Conservation (phyloP, 2,797 vertebrate species). For the Brachyalestes nurse region DNA sequence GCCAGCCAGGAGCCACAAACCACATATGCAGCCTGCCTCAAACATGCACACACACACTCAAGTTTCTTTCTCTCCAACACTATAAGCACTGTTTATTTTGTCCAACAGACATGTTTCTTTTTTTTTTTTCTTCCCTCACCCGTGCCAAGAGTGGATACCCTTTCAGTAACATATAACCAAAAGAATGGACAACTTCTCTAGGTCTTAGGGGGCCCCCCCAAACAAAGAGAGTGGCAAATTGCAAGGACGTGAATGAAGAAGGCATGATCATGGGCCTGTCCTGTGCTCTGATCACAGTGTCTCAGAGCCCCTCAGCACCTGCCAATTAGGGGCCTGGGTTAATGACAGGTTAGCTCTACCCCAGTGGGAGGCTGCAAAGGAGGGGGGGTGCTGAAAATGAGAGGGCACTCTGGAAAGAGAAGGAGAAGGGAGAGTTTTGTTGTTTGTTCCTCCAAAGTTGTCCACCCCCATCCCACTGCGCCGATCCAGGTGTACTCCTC, state of each 20-base stretch:
- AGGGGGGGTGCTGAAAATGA: conserved; percentile 67
- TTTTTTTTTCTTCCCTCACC: conserved; percentile 56
- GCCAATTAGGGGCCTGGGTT: conserved; percentile 76
- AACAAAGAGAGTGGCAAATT: conserved; percentile 53
- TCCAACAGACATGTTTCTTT: conserved; percentile 35
- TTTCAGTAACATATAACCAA: conserved; percentile 18
- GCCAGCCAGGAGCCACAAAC: conserved; percentile 50
- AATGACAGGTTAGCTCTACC: conserved; percentile 73
- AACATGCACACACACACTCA: conserved; percentile 30
- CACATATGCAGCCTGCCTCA: conserved; percentile 39
- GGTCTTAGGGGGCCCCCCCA: conserved; percentile 40
- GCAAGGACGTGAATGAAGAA: conserved; percentile 59
- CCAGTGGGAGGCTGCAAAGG: conserved; percentile 39
- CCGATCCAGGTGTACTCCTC: conserved; percentile 60
- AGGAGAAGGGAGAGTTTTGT: conserved; percentile 63
- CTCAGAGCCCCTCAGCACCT: conserved; percentile 72
- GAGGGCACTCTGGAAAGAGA: conserved; percentile 61
- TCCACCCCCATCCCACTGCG: conserved; percentile 34
- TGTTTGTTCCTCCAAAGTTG: conserved; percentile 45
- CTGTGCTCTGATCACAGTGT: conserved; percentile 66
- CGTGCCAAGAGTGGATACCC: conserved; percentile 42
- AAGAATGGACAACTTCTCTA: conserved; percentile 61
- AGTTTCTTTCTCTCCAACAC: conserved; percentile 1
- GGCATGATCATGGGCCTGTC: conserved; percentile 68
- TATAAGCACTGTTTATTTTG: conserved; percentile 32